These are phyloP conservation scores for Cavia aperea DNA, from an alignment of 2,113 vertebrate genomes.

Conservation along the genomic window DNA sequence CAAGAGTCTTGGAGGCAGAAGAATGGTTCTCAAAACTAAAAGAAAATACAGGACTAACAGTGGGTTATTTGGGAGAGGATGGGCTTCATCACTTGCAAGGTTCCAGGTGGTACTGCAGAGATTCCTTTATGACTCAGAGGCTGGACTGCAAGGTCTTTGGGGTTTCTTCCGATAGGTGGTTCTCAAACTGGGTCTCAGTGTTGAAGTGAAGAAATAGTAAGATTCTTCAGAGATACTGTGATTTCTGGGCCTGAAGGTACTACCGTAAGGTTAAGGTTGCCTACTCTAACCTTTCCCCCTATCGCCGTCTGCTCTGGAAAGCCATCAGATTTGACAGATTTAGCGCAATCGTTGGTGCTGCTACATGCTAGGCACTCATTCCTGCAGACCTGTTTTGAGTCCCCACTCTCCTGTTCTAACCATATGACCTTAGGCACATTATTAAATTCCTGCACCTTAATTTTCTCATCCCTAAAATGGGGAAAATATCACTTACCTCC, in stretches of 20 bases:
- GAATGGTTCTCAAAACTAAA: background rate
- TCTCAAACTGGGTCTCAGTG: background rate
- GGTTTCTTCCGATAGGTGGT: background rate
- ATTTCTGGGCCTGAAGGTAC: background rate
- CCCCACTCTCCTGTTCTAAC: background rate
- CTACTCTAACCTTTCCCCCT: background rate
- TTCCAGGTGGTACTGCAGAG: background rate
- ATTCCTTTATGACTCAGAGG: background rate
- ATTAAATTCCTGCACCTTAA: background rate
- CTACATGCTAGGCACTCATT: background rate
- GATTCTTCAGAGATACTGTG: background rate
- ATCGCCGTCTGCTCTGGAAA: background rate
- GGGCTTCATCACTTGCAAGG: background rate
- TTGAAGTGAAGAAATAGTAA: background rate
- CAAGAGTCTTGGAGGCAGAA: background rate
- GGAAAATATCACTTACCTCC: background rate
- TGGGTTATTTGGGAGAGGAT: background rate
- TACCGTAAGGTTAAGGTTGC: background rate
- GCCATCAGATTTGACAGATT: background rate
- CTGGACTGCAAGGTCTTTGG: background rate
- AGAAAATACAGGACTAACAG: background rate
- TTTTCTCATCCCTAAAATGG: conserved; percentile 38
- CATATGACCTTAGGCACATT: background rate
- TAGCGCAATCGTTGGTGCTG: background rate
- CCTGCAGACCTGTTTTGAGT: background rate